A percentile compares a stretch with the other conserved stretches of the same genome.
These are phyloP conservation scores for Tinea semifulvella DNA, from an alignment of 2,888 invertebrate genomes.

Conservation along the genomic window DNA sequence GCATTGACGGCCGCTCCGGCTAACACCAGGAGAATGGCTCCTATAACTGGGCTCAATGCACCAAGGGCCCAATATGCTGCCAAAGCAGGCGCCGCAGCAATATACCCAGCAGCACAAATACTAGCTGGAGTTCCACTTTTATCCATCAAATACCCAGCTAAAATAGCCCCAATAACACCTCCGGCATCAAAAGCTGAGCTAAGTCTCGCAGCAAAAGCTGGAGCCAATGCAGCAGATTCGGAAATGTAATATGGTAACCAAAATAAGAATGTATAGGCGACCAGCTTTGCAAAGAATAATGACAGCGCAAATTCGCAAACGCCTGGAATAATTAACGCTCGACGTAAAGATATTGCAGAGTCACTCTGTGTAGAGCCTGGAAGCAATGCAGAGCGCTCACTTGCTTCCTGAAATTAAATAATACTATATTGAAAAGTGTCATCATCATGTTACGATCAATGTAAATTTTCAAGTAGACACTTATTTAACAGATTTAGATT, in stretches of 20 bases:
- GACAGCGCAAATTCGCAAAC: slow-evolving; percentile 93
- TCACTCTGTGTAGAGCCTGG: slow-evolving; percentile 67
- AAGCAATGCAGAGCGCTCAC: slow-evolving; percentile 42
- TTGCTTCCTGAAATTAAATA: slow-evolving; percentile 24
- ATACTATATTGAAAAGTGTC: background rate
- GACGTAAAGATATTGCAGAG: slow-evolving; percentile 77
- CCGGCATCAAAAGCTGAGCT: slow-evolving; percentile 90
- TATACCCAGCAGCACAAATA: slow-evolving; percentile 86
- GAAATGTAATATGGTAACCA: slow-evolving; percentile 95
- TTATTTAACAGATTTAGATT: too few relatives aligned
- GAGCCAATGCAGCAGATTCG: slow-evolving; percentile 41
- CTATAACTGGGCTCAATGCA: slow-evolving; percentile 52
- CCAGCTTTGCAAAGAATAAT: slow-evolving; percentile 95
- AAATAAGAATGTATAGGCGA: slow-evolving; percentile 96
- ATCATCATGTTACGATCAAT: background rate
- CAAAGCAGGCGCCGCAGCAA: slow-evolving; percentile 77
- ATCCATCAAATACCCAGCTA: slow-evolving; percentile 89
- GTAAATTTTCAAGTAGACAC: too few relatives aligned
- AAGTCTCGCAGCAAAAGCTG: slow-evolving; percentile 49
- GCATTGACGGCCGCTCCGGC: slow-evolving; percentile 92
- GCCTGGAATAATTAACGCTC: slow-evolving; percentile 88
- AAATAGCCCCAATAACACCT: slow-evolving; percentile 88
- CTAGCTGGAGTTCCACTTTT: slow-evolving; percentile 83
- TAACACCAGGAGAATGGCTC: slow-evolving; percentile 66
- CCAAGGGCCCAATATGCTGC: background rate